A percentile compares a stretch with the other conserved stretches of the same genome.
phyloP scores from a whole-genome alignment of 53 echinoderm and acorn worm species.

The Astropecten irregularis region DNA sequence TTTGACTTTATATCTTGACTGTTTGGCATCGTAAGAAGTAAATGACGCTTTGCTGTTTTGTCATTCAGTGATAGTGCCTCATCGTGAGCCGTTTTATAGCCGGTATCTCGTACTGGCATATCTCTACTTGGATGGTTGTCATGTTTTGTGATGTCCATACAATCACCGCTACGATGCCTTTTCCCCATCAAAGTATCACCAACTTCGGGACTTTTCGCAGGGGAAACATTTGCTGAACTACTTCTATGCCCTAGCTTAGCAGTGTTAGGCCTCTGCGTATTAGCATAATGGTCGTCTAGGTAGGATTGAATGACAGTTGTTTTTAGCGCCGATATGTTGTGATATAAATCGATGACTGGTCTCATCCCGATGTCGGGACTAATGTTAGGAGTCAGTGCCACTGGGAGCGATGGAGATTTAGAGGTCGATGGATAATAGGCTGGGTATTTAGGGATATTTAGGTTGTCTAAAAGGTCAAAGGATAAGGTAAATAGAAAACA shows the following conservation, averaged over 20 bases:
- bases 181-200: no score
- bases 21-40: not conserved
- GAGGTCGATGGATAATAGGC: conserved; percentile 13
- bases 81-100: no score
- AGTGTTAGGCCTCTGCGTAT: not conserved
- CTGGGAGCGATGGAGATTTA: conserved; percentile 5
- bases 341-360: conserved; percentile 11
- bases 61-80: no score
- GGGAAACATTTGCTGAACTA: not conserved
- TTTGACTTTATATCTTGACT: not conserved
- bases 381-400: conserved; percentile 12
- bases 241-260: not conserved
- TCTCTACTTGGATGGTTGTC: no score
- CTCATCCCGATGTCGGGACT: conserved; percentile 24
- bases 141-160: no score
- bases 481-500: conserved; percentile 20
- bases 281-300: conserved; percentile 1
- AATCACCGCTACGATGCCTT: no score
- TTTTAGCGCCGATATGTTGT: conserved; percentile 31
- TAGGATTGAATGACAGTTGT: conserved; percentile 33
- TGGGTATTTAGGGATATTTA: not conserved
- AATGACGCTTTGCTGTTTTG: no score
- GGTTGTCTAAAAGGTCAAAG: conserved; percentile 11
- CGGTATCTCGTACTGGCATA: no score
- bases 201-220: no score